A percentile compares a stretch with the other conserved stretches of the same genome.
phyloP scores from a whole-genome alignment of 2,888 invertebrate species.

The Meandrusa payeni region DNA sequence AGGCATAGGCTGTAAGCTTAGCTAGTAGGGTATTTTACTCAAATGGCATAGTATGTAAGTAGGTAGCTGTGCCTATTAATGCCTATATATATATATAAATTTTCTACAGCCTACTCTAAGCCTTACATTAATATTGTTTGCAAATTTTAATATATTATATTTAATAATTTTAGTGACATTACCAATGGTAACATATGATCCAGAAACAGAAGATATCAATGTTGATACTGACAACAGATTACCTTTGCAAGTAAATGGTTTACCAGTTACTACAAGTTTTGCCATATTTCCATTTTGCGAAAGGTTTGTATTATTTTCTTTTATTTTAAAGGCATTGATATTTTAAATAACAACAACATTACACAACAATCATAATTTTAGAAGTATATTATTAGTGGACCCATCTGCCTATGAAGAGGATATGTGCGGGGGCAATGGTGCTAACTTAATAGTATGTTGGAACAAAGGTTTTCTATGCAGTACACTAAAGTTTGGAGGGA shows the following conservation, averaged over 20 bases:
- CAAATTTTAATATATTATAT: no score
- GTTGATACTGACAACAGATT: conserved; percentile 79
- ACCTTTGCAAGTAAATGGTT: conserved; percentile 77
- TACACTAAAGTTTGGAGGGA: conserved; percentile 88
- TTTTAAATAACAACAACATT: background rate
- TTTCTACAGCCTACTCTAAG: no score
- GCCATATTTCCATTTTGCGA: conserved; percentile 85
- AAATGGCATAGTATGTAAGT: no score
- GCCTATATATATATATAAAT: no score
- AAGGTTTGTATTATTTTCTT: conserved; percentile 37
- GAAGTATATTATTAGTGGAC: conserved; percentile 85
- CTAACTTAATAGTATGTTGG: conserved; percentile 84
- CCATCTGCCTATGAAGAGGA: conserved; percentile 92
- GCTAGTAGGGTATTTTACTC: no score
- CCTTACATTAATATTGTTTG: no score
- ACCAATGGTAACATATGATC: conserved; percentile 85
- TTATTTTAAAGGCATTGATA: background rate
- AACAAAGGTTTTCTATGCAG: conserved; percentile 83
- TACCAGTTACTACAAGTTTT: conserved; percentile 88
- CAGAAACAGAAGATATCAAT: conserved; percentile 83
- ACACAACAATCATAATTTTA: conserved; percentile 55
- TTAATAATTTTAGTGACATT: conserved; percentile 80
- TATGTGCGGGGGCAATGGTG: conserved; percentile 82
- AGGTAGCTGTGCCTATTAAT: no score
- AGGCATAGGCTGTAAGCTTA: no score